These are phyloP conservation scores for Psilopogon haemacephalus DNA, from an alignment of 2,113 vertebrate genomes.

Conservation along the genomic window DNA sequence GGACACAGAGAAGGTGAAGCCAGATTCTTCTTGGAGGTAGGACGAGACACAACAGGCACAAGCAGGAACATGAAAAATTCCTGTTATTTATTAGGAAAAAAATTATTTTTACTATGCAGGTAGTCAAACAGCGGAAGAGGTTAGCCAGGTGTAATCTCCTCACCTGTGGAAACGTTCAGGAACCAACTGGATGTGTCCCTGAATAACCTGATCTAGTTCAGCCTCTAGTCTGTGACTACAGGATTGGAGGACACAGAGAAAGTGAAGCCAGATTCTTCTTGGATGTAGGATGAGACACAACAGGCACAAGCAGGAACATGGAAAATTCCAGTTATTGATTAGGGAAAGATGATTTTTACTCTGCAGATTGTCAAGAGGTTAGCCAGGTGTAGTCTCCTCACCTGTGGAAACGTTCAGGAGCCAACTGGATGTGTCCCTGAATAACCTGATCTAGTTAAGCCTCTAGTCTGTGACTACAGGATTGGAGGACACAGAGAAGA, in stretches of 20 bases:
- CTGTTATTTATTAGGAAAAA: not conserved
- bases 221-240: no score
- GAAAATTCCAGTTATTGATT: not conserved
- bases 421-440: not conserved
- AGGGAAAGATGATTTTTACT: not conserved
- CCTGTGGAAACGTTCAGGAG: not conserved
- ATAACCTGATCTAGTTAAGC: not conserved
- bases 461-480: no score
- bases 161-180: not conserved
- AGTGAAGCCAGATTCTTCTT: no score
- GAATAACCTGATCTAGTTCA: no score
- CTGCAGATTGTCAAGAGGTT: not conserved
- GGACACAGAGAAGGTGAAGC: no score
- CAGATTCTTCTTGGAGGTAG: no score
- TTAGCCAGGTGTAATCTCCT: not conserved
- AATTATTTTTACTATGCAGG: not conserved
- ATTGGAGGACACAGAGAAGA: no score
- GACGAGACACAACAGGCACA: not conserved
- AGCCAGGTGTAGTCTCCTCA: not conserved
- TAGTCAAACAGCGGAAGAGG: not conserved
- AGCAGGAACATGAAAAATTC: rapidly evolving
- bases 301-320: rapidly evolving
- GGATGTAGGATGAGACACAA: not conserved
- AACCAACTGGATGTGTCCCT: not conserved
- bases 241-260: no score